These are phyloP conservation scores for Macrocentrus cingulum DNA, from an alignment of 1,140 invertebrate genomes.

Conservation along the genomic window DNA sequence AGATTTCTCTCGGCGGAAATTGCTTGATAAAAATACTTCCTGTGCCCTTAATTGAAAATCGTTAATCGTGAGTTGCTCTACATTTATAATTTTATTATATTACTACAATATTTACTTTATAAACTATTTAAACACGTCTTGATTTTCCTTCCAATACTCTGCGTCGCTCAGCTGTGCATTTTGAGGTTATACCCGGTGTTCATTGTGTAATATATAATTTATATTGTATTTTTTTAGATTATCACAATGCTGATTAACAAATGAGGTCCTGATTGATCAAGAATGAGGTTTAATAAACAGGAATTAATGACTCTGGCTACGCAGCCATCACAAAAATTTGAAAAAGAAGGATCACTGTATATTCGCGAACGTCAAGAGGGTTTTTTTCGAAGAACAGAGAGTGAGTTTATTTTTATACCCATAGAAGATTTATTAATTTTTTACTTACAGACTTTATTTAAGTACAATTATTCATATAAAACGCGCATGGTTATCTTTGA, in stretches of 20 bases:
- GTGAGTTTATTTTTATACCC: slow-evolving; percentile 62
- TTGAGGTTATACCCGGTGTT: slow-evolving; percentile 1
- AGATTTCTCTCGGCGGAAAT: not conserved
- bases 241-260: not conserved
- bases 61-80: slow-evolving; percentile 12
- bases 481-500: too few species aligned
- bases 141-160: not conserved
- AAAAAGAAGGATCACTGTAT: slow-evolving; percentile 87
- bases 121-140: not conserved
- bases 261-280: slow-evolving; percentile 32
- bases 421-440: slow-evolving; percentile 2
- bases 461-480: too few species aligned
- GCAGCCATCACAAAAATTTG: slow-evolving; percentile 85
- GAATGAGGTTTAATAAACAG: slow-evolving; percentile 90
- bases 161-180: not conserved
- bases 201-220: too few species aligned
- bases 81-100: slow-evolving; percentile 9
- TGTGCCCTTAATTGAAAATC: slow-evolving; percentile 19
- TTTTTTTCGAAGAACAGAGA: slow-evolving; percentile 87
- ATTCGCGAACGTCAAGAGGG: slow-evolving; percentile 87
- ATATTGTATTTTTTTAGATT: not conserved
- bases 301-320: slow-evolving; percentile 82
- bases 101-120: not conserved
- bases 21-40: not conserved
- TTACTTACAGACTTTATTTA: not conserved